Evolutionary conservation across 1,140 invertebrate genomes (phyloP).

Genomic region (Diploscapter pachys): DNA sequence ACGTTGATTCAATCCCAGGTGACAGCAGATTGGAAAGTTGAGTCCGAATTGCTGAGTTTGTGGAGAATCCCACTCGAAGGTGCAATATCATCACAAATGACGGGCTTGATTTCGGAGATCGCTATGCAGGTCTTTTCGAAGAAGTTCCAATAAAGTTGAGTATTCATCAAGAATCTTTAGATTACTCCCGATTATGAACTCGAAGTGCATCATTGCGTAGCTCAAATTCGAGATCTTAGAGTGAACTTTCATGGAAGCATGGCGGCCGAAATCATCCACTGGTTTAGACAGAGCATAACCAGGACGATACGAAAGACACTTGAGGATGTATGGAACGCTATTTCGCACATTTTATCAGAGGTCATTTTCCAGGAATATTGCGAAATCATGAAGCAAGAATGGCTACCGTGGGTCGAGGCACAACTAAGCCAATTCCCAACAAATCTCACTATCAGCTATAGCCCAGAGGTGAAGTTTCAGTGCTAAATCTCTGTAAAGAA

Average conservation of each 20-base stretch:
- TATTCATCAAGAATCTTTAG: slow-evolving; percentile 7
- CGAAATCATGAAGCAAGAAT: slow-evolving; percentile 31
- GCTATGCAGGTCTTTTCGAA: slow-evolving; percentile 27
- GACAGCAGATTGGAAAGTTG: slow-evolving; percentile 29
- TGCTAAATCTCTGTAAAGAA: neutral
- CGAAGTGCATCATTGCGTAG: slow-evolving; percentile 34
- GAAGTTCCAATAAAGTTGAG: neutral
- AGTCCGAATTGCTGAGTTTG: slow-evolving; percentile 26
- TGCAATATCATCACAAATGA: slow-evolving; percentile 33
- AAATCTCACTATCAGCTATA: slow-evolving; percentile 32
- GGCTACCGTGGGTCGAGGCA: slow-evolving; percentile 38
- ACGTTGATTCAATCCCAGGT: slow-evolving; percentile 2
- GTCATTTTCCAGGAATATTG: slow-evolving; percentile 36
- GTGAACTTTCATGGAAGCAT: slow-evolving; percentile 21
- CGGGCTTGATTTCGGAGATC: slow-evolving; percentile 37
- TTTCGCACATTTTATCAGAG: neutral
- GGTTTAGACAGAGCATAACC: slow-evolving; percentile 29
- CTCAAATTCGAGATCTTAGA: slow-evolving; percentile 28
- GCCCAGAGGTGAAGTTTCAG: slow-evolving; percentile 29
- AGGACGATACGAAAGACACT: slow-evolving; percentile 33
- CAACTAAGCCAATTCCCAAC: slow-evolving; percentile 34
- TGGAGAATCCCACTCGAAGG: slow-evolving; percentile 30
- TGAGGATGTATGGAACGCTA: slow-evolving; percentile 19
- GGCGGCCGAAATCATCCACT: slow-evolving; percentile 39
- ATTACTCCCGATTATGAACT: slow-evolving; percentile 32